A percentile compares a stretch with the other conserved stretches of the same genome.
Evolutionary conservation across 2,888 invertebrate species (phyloP).

Genomic region (Polydrusus tereticollis): DNA sequence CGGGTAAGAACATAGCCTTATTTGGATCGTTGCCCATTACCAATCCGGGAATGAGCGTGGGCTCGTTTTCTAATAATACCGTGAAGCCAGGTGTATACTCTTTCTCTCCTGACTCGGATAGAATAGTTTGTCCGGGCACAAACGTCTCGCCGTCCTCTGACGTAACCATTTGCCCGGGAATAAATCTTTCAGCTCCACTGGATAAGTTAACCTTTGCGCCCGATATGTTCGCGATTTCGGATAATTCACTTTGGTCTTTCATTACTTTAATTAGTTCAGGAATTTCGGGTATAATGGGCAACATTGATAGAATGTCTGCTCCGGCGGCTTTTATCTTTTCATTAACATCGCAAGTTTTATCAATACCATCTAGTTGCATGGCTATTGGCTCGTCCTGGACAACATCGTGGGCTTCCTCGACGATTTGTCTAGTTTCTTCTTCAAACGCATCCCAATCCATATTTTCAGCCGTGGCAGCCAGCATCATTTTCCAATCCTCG

Average conservation of each 20-base stretch:
- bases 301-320: constrained; percentile 69
- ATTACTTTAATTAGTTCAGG: constrained; percentile 73
- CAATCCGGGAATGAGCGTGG: constrained; percentile 85
- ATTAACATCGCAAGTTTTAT: constrained; percentile 73
- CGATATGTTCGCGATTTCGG: constrained; percentile 73
- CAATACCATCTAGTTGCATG: constrained; percentile 69
- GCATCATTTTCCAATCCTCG: constrained; percentile 63
- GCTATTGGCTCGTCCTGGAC: constrained; percentile 68
- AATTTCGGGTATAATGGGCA: constrained; percentile 76
- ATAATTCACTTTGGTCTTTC: constrained; percentile 72
- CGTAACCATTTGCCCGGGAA: constrained; percentile 83
- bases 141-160: constrained; percentile 68
- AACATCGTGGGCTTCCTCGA: constrained; percentile 61
- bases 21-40: constrained; percentile 75
- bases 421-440: constrained; percentile 63
- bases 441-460: constrained; percentile 65
- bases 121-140: constrained; percentile 81
- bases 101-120: constrained; percentile 78
- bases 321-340: constrained; percentile 72
- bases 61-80: constrained; percentile 82
- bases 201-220: constrained; percentile 69
- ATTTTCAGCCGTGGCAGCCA: constrained; percentile 59
- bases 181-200: constrained; percentile 77
- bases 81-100: constrained; percentile 85
- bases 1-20: constrained; percentile 66